phyloP scores from a whole-genome alignment of 2,888 invertebrate species.

The Melinopterus prodromus region DNA sequence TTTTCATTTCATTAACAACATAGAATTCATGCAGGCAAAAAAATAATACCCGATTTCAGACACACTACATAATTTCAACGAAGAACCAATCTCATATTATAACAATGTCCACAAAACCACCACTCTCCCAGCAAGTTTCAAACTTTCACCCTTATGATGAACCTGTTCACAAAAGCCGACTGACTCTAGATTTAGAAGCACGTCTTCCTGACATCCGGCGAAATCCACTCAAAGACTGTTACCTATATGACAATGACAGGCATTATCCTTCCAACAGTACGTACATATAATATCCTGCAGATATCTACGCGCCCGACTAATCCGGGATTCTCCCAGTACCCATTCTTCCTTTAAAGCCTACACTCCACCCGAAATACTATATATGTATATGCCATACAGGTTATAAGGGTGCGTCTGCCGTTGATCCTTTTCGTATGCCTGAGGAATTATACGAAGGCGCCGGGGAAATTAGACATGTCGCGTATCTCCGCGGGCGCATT shows the following conservation, averaged over 20 bases:
- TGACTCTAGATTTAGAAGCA: neutral
- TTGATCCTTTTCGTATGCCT: neutral
- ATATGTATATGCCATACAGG: conserved; percentile 19
- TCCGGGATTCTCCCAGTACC: conserved; percentile 8
- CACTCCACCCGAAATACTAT: neutral
- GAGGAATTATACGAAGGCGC: neutral
- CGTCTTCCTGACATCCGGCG: conserved; percentile 29
- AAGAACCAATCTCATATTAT: neutral
- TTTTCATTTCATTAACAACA: no score
- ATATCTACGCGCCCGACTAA: neutral
- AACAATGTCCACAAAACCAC: neutral
- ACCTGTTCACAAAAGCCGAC: neutral
- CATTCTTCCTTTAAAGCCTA: neutral
- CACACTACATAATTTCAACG: no score
- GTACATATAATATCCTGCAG: conserved; percentile 17
- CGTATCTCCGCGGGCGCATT: conserved; percentile 35
- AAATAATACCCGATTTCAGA: no score
- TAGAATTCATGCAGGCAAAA: no score
- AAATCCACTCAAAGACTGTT: conserved; percentile 48
- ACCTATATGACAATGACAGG: conserved; percentile 57
- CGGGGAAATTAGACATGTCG: conserved; percentile 33
- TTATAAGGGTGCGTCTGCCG: neutral
- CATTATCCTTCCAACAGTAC: conserved; percentile 38
- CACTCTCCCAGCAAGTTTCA: neutral
- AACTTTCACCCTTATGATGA: neutral